Evolutionary conservation across 2,888 invertebrate genomes (phyloP), one percentile per base, ranked within the genome.

Genomic region (Stenodera caucasica): DNA sequence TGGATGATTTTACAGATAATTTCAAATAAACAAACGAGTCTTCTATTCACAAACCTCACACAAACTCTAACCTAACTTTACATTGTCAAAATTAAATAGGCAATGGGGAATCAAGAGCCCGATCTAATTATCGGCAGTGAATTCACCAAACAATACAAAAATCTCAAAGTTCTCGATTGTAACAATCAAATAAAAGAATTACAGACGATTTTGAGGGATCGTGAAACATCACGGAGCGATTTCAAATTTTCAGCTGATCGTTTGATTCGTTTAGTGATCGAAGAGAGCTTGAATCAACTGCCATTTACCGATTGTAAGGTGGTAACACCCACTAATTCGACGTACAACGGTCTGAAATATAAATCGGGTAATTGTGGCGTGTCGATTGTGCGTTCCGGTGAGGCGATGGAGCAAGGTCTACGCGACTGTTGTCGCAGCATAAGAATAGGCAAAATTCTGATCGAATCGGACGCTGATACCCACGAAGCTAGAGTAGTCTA

Each of bases 171-270:
- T 57, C 78, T 92, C 55, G 88, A 90, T 1, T 84, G 87, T 0
- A 91, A 91, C 73, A 89, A 91, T 77, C 91, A 92, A 80, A 88
- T 91, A 50, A 89, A 89, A 72, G 94, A 94, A 78, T 80, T 94
- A 56, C 90, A 94, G 78, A 94, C 94, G 7, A 94, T 94, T 72
- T 84, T 94, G 53, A 83, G 94, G 30, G 94, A 94, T 82, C 92
- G 98, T 79, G 92, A 91, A 72, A 98, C 97, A 23, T 84, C 90
- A 2, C 85, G 96, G 70, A 95, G 92, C 82, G 98, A 99, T 81
- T 99, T 99, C 79, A 97, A 98, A 78, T 99, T 99, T 82, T 98
- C 95, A 80, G 98, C 98, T 0, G 99, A 99, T 80, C 89, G 99
- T 67, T 82, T 99, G 80, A 99, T 99, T 75, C 89, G 99, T 2